Conservation (phyloP, 2,113 vertebrate species). For the Cryptomyrus ogoouensis region DNA sequence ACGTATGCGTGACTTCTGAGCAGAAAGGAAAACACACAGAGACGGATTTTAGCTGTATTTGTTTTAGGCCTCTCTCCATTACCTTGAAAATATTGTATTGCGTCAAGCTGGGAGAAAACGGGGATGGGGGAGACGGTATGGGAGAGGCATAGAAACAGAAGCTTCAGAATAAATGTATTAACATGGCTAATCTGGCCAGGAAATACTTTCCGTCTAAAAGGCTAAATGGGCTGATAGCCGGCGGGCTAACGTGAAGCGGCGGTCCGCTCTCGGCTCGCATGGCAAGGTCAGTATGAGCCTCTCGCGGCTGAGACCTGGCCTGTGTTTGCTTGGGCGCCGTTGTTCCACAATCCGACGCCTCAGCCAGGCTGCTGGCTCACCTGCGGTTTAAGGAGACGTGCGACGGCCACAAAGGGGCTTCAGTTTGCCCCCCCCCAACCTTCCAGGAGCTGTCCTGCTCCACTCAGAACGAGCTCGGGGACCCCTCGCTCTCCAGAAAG, state of each 20-base stretch:
- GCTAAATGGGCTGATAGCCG: constrained; percentile 6
- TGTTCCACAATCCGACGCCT: constrained; percentile 62
- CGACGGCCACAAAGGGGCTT: constrained; percentile 83
- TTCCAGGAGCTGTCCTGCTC: constrained; percentile 60
- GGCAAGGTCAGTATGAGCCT: not conserved
- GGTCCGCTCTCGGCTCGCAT: not conserved
- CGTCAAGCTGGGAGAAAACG: constrained; percentile 30
- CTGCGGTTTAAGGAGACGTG: constrained; percentile 80
- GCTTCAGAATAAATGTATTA: not conserved
- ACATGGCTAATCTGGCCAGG: constrained; percentile 8
- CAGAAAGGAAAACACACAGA: constrained; percentile 59
- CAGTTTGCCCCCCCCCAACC: constrained; percentile 62
- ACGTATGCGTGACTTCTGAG: constrained; percentile 42
- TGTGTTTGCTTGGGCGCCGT: not conserved
- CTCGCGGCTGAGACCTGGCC: not conserved
- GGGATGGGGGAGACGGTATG: not conserved
- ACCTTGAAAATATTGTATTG: constrained; percentile 44
- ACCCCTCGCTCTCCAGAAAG: constrained; percentile 46
- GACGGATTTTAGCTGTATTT: constrained; percentile 54
- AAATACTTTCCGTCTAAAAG: constrained; percentile 21
- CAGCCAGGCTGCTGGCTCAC: constrained; percentile 76
- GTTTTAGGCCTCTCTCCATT: constrained; percentile 46
- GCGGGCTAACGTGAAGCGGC: not conserved
- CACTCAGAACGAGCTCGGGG: constrained; percentile 60
- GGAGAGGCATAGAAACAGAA: constrained; percentile 7